A percentile compares a stretch with the other conserved stretches of the same genome.
These are phyloP conservation scores for Eulemur rubriventer DNA, from an alignment of 2,797 vertebrate species.

Conservation along the genomic window DNA sequence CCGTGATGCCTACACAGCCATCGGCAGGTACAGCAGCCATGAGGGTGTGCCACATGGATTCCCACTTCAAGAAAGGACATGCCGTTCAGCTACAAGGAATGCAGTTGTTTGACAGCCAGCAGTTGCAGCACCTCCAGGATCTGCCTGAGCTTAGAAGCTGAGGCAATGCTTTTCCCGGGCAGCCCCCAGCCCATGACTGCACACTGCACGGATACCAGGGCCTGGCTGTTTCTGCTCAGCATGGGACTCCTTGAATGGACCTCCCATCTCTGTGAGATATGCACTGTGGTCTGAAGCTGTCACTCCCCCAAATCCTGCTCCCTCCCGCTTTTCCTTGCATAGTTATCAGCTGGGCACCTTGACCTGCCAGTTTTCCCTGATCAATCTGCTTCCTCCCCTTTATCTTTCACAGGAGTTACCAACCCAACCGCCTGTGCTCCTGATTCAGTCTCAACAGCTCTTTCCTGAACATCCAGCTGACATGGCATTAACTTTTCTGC, in stretches of 20 bases:
- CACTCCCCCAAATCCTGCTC: background rate
- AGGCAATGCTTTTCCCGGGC: background rate
- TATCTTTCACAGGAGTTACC: background rate
- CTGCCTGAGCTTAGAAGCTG: background rate
- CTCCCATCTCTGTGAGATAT: background rate
- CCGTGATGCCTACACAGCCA: background rate
- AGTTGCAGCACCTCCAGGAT: background rate
- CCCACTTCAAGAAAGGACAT: background rate
- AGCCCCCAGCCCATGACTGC: background rate
- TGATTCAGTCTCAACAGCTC: background rate
- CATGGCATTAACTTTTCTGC: background rate
- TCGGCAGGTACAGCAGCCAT: accelerated
- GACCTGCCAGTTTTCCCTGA: background rate
- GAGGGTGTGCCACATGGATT: accelerated
- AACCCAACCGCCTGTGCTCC: background rate
- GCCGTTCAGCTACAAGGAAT: background rate
- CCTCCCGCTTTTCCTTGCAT: background rate
- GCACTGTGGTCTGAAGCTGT: background rate
- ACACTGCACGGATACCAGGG: accelerated
- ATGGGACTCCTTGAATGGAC: too few relatives aligned
- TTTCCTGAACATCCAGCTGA: background rate
- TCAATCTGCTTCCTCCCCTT: background rate
- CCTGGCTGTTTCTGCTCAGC: background rate
- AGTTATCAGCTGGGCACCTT: background rate
- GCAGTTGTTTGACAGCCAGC: background rate